Evolutionary conservation across 92 coral and sea anemone genomes (phyloP).

Genomic region (Porites cylindrica): DNA sequence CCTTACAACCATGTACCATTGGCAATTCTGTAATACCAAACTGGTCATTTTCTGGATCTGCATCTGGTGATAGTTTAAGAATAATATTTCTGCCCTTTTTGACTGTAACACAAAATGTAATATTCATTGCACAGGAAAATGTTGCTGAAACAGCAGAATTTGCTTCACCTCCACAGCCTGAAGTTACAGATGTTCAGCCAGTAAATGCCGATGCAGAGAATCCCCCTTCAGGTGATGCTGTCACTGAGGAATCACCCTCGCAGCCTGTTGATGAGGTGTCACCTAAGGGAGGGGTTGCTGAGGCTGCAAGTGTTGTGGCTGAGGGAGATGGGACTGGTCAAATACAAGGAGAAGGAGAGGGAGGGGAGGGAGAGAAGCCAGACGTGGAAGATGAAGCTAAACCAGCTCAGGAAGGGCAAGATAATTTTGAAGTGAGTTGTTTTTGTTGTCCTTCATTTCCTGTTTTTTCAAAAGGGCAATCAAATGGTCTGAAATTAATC

Average conservation of each 20-base stretch:
- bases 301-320: slow-evolving; percentile 9
- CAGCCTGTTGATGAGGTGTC: slow-evolving; percentile 16
- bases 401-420: slow-evolving; percentile 26
- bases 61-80: too few relatives aligned
- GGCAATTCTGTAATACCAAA: too few relatives aligned
- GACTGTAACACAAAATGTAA: not conserved
- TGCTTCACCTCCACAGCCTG: slow-evolving; percentile 9
- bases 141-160: slow-evolving; percentile 11
- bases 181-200: slow-evolving; percentile 13
- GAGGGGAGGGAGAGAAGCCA: slow-evolving; percentile 22
- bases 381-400: not conserved
- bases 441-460: not conserved
- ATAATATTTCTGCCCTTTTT: too few relatives aligned
- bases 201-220: slow-evolving; percentile 17
- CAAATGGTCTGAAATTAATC: too few relatives aligned
- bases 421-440: slow-evolving; percentile 5
- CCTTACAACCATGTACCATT: too few relatives aligned
- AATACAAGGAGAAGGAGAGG: slow-evolving; percentile 22
- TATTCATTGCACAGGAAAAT: slow-evolving; percentile 18
- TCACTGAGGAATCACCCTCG: slow-evolving; percentile 23
- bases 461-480: too few relatives aligned
- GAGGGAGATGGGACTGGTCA: slow-evolving; percentile 36
- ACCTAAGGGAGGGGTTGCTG: slow-evolving; percentile 33
- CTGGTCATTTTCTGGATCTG: too few relatives aligned
- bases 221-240: slow-evolving; percentile 20